Percentiles rank a stretch among this genome's conserved stretches.
phyloP scores from a whole-genome alignment of 1,140 invertebrate genomes.

The Pomacea maculata region DNA sequence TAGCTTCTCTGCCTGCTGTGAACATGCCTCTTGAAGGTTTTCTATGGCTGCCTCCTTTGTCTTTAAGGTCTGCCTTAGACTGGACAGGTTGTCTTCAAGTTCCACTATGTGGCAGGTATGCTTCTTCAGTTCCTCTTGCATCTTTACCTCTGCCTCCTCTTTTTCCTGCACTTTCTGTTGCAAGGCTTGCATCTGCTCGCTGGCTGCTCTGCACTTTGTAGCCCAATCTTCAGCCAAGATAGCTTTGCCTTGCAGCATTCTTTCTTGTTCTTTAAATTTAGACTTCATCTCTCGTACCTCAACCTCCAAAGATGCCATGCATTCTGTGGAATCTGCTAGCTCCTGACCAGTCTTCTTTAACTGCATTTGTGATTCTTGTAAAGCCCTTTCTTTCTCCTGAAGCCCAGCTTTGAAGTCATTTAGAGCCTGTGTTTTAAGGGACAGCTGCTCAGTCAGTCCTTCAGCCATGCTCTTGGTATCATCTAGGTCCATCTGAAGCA shows the following conservation, averaged over 20 bases:
- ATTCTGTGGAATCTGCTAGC: constrained; percentile 6
- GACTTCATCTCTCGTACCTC: constrained; percentile 19
- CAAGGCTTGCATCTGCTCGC: neutral
- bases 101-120: constrained; percentile 16
- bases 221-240: neutral
- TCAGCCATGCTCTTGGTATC: constrained; percentile 34
- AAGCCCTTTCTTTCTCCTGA: constrained; percentile 19
- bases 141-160: neutral
- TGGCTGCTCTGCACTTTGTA: neutral
- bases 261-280: constrained; percentile 29
- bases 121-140: constrained; percentile 28
- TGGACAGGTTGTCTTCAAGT: neutral
- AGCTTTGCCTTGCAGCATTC: constrained; percentile 5
- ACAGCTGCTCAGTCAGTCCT: constrained; percentile 15
- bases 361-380: constrained; percentile 25
- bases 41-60: constrained; percentile 1
- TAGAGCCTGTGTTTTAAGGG: constrained; percentile 26
- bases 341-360: constrained; percentile 9
- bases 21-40: constrained; percentile 24
- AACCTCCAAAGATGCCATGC: constrained; percentile 17
- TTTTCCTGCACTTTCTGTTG: neutral
- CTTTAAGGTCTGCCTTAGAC: neutral
- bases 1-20: constrained; percentile 30
- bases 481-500: constrained; percentile 49
- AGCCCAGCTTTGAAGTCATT: constrained; percentile 22